Percentiles rank a stretch among this genome's conserved stretches.
Evolutionary conservation across 2,113 vertebrate genomes (phyloP).

Genomic region (Gadus chalcogrammus): DNA sequence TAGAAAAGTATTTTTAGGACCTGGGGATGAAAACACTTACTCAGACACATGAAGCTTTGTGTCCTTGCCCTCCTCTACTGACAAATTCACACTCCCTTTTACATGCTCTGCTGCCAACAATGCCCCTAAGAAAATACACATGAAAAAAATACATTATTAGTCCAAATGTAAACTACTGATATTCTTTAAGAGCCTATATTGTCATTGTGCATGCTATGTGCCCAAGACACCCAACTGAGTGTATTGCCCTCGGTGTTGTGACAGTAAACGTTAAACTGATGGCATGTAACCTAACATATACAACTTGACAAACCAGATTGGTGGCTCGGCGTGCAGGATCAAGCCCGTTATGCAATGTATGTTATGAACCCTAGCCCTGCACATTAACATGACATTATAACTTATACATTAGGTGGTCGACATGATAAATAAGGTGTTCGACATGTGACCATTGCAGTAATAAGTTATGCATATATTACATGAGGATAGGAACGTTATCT

Average conservation of each 20-base stretch:
- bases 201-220: too few relatives aligned
- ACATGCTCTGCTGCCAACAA: conserved; percentile 87
- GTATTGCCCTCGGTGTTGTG: too few relatives aligned
- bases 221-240: too few relatives aligned
- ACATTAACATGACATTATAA: too few relatives aligned
- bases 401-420: background rate
- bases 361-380: too few relatives aligned
- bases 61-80: conserved; percentile 89
- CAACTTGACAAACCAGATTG: too few relatives aligned
- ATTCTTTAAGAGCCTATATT: too few relatives aligned
- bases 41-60: conserved; percentile 86
- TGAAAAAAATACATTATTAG: conserved; percentile 3
- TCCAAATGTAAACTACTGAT: too few relatives aligned
- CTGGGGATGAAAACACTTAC: conserved; percentile 71
- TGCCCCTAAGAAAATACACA: conserved; percentile 72
- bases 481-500: background rate
- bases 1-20: background rate
- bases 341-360: too few relatives aligned
- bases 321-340: too few relatives aligned
- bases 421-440: background rate
- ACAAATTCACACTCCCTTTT: conserved; percentile 81
- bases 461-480: background rate
- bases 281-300: too few relatives aligned
- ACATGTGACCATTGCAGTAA: background rate
- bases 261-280: too few relatives aligned